These are phyloP conservation scores for Slavum lentiscoides DNA, from an alignment of 2,888 invertebrate species.

Conservation along the genomic window DNA sequence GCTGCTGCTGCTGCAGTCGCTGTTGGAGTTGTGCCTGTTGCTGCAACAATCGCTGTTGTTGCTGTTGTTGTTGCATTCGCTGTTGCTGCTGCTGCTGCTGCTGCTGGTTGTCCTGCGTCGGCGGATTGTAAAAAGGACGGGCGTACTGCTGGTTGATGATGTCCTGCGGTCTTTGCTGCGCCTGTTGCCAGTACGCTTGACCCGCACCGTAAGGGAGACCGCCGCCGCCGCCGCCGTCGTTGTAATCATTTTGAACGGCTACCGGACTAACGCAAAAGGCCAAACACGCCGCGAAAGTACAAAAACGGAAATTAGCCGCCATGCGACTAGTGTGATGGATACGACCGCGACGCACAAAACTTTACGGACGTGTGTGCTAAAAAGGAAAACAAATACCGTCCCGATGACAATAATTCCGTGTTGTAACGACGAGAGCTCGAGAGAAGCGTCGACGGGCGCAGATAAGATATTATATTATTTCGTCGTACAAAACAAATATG, in stretches of 20 bases:
- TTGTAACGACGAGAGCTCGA: too few relatives aligned
- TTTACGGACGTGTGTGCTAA: conserved; percentile 9
- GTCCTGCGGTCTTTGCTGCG: conserved; percentile 40
- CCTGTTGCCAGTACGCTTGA: not conserved
- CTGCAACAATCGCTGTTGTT: not conserved
- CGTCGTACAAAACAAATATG: too few relatives aligned
- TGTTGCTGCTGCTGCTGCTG: conserved; percentile 9
- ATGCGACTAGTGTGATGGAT: not conserved
- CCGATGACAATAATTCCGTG: too few relatives aligned
- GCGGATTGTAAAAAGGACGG: not conserved
- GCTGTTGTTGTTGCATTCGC: conserved; percentile 15
- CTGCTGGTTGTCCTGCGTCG: not conserved
- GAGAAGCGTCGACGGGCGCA: too few relatives aligned
- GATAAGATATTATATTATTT: too few relatives aligned
- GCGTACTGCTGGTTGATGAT: conserved; percentile 18
- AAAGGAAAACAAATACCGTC: not conserved
- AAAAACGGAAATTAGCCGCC: not conserved
- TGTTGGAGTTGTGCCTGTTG: conserved; percentile 15
- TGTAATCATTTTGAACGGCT: conserved; percentile 3
- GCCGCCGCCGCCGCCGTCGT: not conserved
- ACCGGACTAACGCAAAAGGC: not conserved
- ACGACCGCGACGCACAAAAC: not conserved
- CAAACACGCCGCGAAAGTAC: conserved; percentile 9
- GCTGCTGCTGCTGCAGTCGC: conserved; percentile 4
- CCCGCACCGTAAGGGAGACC: not conserved